Conservation (phyloP, 2,113 vertebrate species). For the Hirundichthys speculiger region DNA sequence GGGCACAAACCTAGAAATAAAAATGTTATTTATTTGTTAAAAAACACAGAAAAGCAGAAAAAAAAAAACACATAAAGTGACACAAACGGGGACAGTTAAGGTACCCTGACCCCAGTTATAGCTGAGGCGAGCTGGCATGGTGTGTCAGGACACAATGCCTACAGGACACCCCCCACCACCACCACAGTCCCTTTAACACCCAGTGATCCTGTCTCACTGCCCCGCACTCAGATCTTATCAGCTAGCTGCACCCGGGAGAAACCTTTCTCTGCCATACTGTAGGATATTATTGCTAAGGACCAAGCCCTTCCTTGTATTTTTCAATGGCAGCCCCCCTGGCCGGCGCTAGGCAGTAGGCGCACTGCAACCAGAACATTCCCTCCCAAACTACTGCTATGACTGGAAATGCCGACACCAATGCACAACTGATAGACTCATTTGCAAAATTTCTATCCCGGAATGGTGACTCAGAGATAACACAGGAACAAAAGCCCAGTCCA, state of each 20-base stretch:
- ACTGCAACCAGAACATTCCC: conserved; percentile 55
- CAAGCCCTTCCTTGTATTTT: conserved; percentile 94
- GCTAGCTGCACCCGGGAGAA: conserved; percentile 54
- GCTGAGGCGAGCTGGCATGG: neutral
- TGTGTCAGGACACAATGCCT: conserved; percentile 4
- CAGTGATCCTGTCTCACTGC: conserved; percentile 23
- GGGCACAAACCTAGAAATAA: neutral
- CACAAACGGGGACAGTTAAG: neutral
- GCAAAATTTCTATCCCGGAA: conserved; percentile 11
- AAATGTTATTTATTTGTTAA: no score
- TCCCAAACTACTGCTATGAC: conserved; percentile 42
- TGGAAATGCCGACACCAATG: conserved; percentile 57
- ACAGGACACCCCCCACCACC: conserved; percentile 2
- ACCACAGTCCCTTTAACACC: conserved; percentile 9
- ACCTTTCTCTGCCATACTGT: conserved; percentile 72
- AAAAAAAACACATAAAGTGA: neutral
- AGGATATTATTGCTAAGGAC: conserved; percentile 85
- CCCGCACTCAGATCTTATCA: conserved; percentile 81
- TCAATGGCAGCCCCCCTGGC: conserved; percentile 75
- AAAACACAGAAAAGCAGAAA: neutral
- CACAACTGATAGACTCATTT: conserved; percentile 29
- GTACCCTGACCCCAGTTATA: neutral
- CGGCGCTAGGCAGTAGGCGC: conserved; percentile 43
- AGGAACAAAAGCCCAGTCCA: neutral
- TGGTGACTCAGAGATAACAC: neutral